A percentile compares a stretch with the other conserved stretches of the same genome.
Evolutionary conservation across 2,113 vertebrate species (phyloP).

Genomic region (Paradisaea rubra): DNA sequence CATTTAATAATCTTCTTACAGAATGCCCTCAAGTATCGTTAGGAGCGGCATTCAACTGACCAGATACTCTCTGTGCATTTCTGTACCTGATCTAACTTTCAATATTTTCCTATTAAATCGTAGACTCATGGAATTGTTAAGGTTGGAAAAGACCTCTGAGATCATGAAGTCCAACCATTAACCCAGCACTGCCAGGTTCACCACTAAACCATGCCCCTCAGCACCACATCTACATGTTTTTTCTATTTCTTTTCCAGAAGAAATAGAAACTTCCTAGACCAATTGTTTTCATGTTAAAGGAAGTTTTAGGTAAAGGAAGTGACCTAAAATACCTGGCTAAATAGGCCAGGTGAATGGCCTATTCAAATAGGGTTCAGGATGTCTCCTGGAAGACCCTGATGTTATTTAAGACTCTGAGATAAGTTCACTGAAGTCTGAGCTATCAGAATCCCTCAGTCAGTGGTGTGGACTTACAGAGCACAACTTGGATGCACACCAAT

Average conservation of each 20-base stretch:
- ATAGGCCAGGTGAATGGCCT: background rate
- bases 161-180: background rate
- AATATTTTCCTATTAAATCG: background rate
- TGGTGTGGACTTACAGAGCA: background rate
- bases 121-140: no score
- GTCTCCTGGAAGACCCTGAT: background rate
- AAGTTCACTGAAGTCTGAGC: background rate
- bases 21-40: background rate
- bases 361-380: background rate
- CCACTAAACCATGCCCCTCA: background rate
- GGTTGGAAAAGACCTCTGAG: background rate
- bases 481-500: background rate
- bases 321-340: background rate
- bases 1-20: background rate
- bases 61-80: background rate
- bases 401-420: background rate
- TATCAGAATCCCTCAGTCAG: background rate
- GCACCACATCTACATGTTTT: background rate
- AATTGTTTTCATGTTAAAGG: background rate
- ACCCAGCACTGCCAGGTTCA: background rate
- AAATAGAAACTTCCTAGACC: background rate
- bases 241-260: background rate
- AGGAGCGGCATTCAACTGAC: background rate
- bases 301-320: background rate
- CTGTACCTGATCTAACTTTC: background rate